Evolutionary conservation across 1,140 invertebrate genomes (phyloP).

Genomic region (Drosophila cardini): DNA sequence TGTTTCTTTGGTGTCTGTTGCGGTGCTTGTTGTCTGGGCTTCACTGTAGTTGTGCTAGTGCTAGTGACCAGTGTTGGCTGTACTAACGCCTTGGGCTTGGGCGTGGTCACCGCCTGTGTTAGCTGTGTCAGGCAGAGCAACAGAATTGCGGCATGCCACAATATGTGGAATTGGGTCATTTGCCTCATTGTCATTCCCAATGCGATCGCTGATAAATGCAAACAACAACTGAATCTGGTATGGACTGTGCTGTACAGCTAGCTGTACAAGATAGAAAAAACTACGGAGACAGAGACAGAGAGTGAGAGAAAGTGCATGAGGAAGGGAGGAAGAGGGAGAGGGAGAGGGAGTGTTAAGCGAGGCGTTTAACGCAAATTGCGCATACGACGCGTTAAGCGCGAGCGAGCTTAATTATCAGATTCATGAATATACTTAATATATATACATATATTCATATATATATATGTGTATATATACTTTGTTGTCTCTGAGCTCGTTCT

Average conservation of each 20-base stretch:
- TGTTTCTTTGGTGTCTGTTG: conserved; percentile 17
- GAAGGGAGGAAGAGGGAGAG: neutral
- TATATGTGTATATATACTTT: conserved; percentile 3
- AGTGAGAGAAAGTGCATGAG: neutral
- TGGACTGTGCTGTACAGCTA: conserved; percentile 18
- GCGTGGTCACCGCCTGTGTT: conserved; percentile 48
- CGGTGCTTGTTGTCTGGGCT: conserved; percentile 17
- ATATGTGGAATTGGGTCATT: conserved; percentile 55
- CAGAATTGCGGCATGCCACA: conserved; percentile 43
- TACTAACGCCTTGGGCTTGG: conserved; percentile 44
- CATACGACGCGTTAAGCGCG: conserved; percentile 52
- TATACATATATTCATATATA: neutral
- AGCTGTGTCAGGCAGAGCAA: conserved; percentile 51
- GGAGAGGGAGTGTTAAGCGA: conserved; percentile 39
- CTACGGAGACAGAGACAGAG: conserved; percentile 5
- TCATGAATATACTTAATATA: conserved; percentile 6
- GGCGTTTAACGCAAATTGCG: conserved; percentile 60
- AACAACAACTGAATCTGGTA: conserved; percentile 64
- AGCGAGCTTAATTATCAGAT: conserved; percentile 55
- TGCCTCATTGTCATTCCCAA: conserved; percentile 43
- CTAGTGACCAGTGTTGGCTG: conserved; percentile 11
- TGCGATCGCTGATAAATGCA: conserved; percentile 47
- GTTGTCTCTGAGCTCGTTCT: neutral
- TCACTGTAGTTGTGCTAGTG: conserved; percentile 21
- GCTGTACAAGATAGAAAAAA: conserved; percentile 26